Evolutionary conservation across 2,888 invertebrate species (phyloP).

Genomic region (Calameuta idolon): DNA sequence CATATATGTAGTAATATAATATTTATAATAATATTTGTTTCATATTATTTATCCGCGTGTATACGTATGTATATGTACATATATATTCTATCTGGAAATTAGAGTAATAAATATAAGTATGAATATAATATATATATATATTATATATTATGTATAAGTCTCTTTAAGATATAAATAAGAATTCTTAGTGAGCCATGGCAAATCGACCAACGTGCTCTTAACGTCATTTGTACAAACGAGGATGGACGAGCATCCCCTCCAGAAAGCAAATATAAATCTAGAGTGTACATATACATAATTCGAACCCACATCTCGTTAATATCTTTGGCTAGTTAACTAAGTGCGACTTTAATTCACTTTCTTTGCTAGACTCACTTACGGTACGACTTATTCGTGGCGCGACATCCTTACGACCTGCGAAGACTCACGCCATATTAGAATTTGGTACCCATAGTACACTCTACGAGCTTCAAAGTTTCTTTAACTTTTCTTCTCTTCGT

Average conservation of each 20-base stretch:
- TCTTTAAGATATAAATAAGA: constrained; percentile 41
- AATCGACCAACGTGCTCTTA: constrained; percentile 28
- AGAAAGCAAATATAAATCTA: constrained; percentile 25
- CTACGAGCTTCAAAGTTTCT: constrained; percentile 1
- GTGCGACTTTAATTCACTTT: constrained; percentile 28
- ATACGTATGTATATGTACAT: constrained; percentile 33
- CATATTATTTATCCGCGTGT: constrained; percentile 15
- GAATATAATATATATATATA: constrained; percentile 32
- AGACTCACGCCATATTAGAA: constrained; percentile 23
- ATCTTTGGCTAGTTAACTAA: constrained; percentile 56
- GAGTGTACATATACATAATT: constrained; percentile 23
- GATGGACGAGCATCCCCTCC: constrained; percentile 3
- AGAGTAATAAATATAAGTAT: constrained; percentile 47
- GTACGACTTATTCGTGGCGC: constrained; percentile 25
- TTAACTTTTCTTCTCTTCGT: constrained; percentile 18
- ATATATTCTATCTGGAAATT: constrained; percentile 39
- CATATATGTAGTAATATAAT: constrained; percentile 8
- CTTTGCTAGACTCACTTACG: constrained; percentile 31
- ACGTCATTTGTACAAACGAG: constrained; percentile 34
- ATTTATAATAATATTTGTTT: neutral
- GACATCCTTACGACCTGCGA: constrained; percentile 23
- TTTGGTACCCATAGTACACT: constrained; percentile 3
- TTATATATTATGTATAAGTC: constrained; percentile 36
- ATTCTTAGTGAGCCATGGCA: constrained; percentile 33
- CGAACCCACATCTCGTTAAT: constrained; percentile 33